phyloP scores from a whole-genome alignment of 2,797 vertebrate genomes.

The Sylvia borin region DNA sequence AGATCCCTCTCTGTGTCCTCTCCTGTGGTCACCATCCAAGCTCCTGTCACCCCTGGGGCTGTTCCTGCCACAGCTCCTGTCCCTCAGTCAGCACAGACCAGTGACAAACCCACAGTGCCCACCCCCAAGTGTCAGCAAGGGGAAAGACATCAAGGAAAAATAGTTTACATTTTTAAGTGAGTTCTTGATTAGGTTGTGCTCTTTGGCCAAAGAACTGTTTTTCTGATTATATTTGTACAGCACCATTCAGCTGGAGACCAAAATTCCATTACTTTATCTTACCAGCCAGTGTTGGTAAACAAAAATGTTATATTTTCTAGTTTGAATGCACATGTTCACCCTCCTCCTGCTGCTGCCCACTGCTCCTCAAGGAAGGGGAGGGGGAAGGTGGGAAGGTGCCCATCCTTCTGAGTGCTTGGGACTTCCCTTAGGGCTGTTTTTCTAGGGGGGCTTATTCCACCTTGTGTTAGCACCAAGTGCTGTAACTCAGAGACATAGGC shows the following conservation, averaged over 20 bases:
- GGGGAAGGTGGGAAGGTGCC: background rate
- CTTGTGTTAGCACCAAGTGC: background rate
- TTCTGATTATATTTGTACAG: background rate
- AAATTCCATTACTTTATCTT: background rate
- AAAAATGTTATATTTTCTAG: background rate
- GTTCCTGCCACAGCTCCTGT: background rate
- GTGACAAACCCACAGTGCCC: background rate
- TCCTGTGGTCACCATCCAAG: accelerated
- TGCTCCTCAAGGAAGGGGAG: background rate
- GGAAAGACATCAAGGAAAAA: background rate
- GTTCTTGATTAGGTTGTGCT: background rate
- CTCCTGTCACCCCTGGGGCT: background rate
- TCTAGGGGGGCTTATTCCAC: background rate
- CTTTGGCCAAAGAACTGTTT: background rate
- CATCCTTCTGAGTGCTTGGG: background rate
- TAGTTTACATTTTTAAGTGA: background rate
- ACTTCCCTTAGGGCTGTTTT: accelerated
- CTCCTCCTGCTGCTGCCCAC: background rate
- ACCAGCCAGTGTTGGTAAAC: background rate
- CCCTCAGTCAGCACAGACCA: background rate
- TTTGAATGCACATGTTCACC: background rate
- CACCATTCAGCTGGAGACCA: background rate
- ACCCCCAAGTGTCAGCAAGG: background rate
- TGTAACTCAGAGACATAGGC: background rate
- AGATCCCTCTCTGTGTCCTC: background rate